Conservation (phyloP, 2,113 vertebrate genomes). For the Lagenorhynchus albirostris region DNA sequence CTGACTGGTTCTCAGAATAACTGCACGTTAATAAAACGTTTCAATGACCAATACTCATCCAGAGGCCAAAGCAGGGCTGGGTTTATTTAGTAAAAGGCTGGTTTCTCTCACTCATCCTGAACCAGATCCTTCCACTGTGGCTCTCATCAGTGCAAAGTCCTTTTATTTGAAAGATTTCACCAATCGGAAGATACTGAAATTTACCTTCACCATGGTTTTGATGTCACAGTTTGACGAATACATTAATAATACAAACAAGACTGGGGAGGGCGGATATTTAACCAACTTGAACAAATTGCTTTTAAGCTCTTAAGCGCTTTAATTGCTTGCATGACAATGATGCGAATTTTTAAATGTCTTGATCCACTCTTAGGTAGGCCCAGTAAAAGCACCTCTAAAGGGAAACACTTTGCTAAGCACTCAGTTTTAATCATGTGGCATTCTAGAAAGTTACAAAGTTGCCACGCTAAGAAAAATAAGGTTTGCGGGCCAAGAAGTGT, state of each 20-base stretch:
- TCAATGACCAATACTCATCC: conserved; percentile 36
- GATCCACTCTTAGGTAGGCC: conserved; percentile 42
- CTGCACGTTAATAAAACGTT: conserved; percentile 62
- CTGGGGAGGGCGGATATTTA: conserved; percentile 72
- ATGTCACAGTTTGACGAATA: conserved; percentile 67
- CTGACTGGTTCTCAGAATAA: conserved; percentile 63
- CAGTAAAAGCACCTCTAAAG: conserved; percentile 1
- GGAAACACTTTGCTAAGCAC: conserved; percentile 32
- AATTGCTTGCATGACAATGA: conserved; percentile 74
- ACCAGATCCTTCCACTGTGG: neutral
- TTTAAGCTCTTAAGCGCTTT: conserved; percentile 74
- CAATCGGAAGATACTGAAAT: conserved; percentile 5
- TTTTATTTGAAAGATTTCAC: neutral
- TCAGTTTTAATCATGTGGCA: neutral
- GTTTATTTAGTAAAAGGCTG: conserved; percentile 51
- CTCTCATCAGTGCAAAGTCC: neutral
- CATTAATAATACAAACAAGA: conserved; percentile 75
- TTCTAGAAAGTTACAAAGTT: conserved; percentile 33
- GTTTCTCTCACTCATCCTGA: conserved; percentile 43
- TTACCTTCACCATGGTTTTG: conserved; percentile 35
- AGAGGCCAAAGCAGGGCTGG: conserved; percentile 36
- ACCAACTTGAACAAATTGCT: conserved; percentile 78
- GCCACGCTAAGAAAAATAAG: neutral
- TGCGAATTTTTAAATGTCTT: conserved; percentile 66
- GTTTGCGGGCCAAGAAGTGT: neutral